Conservation (phyloP, 2,113 vertebrate species). For the Vireo altiloquus region DNA sequence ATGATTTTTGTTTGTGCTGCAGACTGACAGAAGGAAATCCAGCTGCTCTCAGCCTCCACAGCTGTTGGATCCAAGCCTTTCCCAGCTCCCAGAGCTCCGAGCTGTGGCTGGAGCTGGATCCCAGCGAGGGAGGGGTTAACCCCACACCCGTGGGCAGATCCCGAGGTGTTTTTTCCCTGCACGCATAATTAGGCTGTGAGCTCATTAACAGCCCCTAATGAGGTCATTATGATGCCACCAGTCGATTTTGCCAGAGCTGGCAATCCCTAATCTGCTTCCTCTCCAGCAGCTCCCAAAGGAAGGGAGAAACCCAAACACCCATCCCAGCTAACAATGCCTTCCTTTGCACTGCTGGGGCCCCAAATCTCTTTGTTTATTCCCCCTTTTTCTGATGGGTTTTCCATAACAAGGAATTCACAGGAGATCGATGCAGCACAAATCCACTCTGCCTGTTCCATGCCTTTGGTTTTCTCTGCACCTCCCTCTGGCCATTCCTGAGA, state of each 20-base stretch:
- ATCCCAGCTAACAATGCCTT: conserved; percentile 37
- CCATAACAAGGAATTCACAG: background rate
- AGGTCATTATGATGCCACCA: conserved; percentile 44
- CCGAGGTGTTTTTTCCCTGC: conserved; percentile 6
- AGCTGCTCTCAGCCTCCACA: background rate
- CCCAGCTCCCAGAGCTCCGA: background rate
- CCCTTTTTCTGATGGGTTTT: background rate
- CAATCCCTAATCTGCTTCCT: conserved; percentile 51
- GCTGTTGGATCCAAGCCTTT: background rate
- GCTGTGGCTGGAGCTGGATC: background rate
- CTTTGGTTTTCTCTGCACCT: background rate
- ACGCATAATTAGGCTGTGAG: conserved; percentile 17
- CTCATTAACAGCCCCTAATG: conserved; percentile 29
- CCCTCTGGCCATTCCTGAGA: background rate
- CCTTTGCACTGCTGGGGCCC: background rate
- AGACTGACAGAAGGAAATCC: background rate
- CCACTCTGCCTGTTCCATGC: background rate
- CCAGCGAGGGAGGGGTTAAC: background rate
- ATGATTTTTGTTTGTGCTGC: background rate
- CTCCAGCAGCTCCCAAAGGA: conserved; percentile 37
- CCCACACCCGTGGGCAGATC: conserved; percentile 6
- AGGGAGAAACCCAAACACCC: conserved; percentile 57
- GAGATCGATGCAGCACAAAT: background rate
- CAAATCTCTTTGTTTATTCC: conserved; percentile 22
- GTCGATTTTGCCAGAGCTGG: conserved; percentile 46